Evolutionary conservation across 2,888 invertebrate genomes (phyloP), one percentile per base, ranked within the genome.

Genomic region (Colletes collaris): DNA sequence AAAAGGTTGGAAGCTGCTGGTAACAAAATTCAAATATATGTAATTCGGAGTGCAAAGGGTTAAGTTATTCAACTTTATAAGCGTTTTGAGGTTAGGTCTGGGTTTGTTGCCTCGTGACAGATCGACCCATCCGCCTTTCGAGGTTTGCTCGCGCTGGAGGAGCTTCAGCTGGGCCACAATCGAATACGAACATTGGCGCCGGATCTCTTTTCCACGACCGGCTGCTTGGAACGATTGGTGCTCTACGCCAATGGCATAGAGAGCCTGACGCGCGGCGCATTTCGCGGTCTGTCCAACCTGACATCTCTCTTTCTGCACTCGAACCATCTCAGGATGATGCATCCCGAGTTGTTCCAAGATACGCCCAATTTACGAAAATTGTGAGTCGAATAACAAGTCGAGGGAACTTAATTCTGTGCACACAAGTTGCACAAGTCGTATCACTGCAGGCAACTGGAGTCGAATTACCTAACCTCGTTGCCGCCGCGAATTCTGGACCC

Each of bases 81-180:
- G 27, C 2, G 27, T 27, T 27, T 27, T 27, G 2, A 27, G 27
- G 27, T 27, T 27, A 27, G 2, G 27, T 27, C 2, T 27, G 27
- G 27, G 27, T 27, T 40, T 7, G 40, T 40, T 7, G 2, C 10
- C 10, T 11, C 10, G 10, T 13, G 79, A 40, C 13, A 92, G 92
- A 90, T 92, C 70, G 90, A 90, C 70, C 74, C 86, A 27, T 79
- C 76, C 11, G 91, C 90, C 0, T 89, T 93, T 4, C 68, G 81
- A 37, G 90, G 90, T 10, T 69, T 92, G 55, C 40, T 40, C 13
- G 86, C 87, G 59, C 92, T 97, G 68, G 94, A 94, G 70, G 96
- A 96, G 87, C 94, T 97, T 59, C 95, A 96, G 90, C 92, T 97
- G 64, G 96, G 95, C 64, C 95, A 96, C 84, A 97, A 97, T 91